Base-by-base conservation (phyloP, 2,113 vertebrate species). In the Stigmatopora nigra region DNA sequence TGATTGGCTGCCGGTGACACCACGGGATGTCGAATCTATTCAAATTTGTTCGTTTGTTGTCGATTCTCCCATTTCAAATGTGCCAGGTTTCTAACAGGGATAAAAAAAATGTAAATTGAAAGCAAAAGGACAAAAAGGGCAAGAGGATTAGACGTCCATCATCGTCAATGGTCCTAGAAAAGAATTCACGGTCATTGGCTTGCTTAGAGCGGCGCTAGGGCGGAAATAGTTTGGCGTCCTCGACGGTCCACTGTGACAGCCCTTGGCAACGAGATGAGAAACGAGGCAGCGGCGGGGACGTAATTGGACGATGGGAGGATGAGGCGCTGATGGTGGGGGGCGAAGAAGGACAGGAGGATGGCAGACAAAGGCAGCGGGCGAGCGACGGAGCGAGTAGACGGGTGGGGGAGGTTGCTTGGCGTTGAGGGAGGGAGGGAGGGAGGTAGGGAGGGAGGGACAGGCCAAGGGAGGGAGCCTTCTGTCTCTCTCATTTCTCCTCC, bases 351-450 rank as follows among this genome's bases (percentile, higher is more conserved):
- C 22, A 22, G 25, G 53, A 56, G 53, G 53, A 56, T 56, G 53
- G 53, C 22, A 22, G 53, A 56, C 53, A 56, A 56, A 56, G 53
- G 53, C 53, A 14, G 53, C 53, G 20, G 14, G 53, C 22, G 53
- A 56, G 53, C 22, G 53, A 56, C 14, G 14, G 53, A 25, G 20
- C 53, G 22, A 56, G 22, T 56, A 31, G 25, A 56, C 53, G 25
- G 53, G 9, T 56, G 53, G 53, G 53, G 53, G 53, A 56, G 22
- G 53, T 31, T 10, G 38, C 38, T 31, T 10, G 38, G 5, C 38
- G 38, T 41, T 41, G 38, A 41, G 38, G 53, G 19, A 9, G 51
- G 19, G 19, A 1, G n/a, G 19, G n/a, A 19, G 51, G n/a, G n/a
- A n/a, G n/a, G n/a, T n/a, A n/a, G n/a, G n/a, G 38, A 41, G 38